Percentiles rank a stretch among this genome's conserved stretches.
Conservation (phyloP, 2,113 vertebrate species). For the Triplophysa rosa region DNA sequence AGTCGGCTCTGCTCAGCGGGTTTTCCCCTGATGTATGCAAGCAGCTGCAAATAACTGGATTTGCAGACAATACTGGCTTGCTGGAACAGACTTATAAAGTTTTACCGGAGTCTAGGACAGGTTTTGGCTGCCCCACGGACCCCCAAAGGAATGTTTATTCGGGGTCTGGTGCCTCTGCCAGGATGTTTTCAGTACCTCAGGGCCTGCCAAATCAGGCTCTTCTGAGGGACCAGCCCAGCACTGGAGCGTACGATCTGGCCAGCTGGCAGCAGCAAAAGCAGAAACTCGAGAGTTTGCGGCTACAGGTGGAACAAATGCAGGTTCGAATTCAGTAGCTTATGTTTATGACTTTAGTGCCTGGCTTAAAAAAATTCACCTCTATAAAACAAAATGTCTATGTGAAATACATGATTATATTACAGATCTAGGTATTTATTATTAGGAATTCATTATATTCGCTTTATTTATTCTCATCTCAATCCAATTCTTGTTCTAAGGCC, state of each 20-base stretch:
- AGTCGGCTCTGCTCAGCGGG: slow-evolving; percentile 80
- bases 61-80: slow-evolving; percentile 59
- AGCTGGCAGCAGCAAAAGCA: slow-evolving; percentile 84
- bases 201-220: slow-evolving; percentile 73
- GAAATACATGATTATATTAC: no score
- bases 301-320: slow-evolving; percentile 95
- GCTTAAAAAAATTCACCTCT: no score
- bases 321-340: slow-evolving; percentile 62
- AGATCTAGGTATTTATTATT: no score
- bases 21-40: slow-evolving; percentile 81
- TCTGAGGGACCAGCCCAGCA: slow-evolving; percentile 71
- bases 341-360: neutral
- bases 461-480: no score
- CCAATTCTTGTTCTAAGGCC: no score
- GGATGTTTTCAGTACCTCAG: slow-evolving; percentile 70
- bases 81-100: slow-evolving; percentile 76
- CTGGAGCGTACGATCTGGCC: slow-evolving; percentile 72
- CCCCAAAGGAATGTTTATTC: slow-evolving; percentile 60
- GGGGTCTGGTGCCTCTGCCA: slow-evolving; percentile 65
- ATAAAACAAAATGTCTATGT: no score
- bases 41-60: slow-evolving; percentile 74
- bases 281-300: slow-evolving; percentile 82
- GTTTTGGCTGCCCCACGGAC: slow-evolving; percentile 58
- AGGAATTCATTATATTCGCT: no score
- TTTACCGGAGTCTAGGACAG: slow-evolving; percentile 79